Evolutionary conservation across 2,113 vertebrate species (phyloP).

Genomic region (Caranx ignobilis): DNA sequence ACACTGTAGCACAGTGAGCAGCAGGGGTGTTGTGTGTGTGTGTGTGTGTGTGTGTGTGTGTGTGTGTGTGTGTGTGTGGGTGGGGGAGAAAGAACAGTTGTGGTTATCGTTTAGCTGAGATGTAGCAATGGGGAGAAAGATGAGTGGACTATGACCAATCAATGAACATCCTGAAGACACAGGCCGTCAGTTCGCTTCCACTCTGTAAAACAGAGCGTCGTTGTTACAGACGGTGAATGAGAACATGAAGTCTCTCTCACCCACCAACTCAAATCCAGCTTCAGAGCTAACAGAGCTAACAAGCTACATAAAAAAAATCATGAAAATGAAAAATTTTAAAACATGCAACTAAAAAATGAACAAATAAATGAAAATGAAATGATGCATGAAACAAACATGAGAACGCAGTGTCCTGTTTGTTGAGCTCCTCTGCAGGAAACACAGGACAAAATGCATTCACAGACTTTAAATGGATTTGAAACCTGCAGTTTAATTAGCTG

Average conservation of each 20-base stretch:
- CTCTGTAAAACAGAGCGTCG: not conserved
- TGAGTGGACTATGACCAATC: slow-evolving; percentile 13
- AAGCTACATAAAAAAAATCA: too few species aligned
- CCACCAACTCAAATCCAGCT: too few species aligned
- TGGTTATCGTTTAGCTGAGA: slow-evolving; percentile 23
- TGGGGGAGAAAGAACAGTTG: slow-evolving; percentile 9
- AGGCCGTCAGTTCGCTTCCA: too few species aligned
- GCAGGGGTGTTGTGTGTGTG: not conserved
- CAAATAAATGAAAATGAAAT: too few species aligned
- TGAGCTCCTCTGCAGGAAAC: not conserved
- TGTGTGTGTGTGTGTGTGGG: too few species aligned
- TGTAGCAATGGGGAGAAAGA: not conserved
- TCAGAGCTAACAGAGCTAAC: too few species aligned
- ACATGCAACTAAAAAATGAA: too few species aligned
- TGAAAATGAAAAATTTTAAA: too few species aligned
- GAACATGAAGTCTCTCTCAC: not conserved
- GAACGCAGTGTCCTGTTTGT: not conserved
- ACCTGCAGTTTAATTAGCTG: not conserved
- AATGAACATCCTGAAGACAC: not conserved
- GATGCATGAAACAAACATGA: not conserved
- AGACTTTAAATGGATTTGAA: not conserved
- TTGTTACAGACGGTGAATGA: not conserved
- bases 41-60: too few species aligned
- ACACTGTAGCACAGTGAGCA: not conserved
- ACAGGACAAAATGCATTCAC: not conserved